Evolutionary conservation across 2,888 invertebrate species (phyloP).

Genomic region (Antheraea assamensis): DNA sequence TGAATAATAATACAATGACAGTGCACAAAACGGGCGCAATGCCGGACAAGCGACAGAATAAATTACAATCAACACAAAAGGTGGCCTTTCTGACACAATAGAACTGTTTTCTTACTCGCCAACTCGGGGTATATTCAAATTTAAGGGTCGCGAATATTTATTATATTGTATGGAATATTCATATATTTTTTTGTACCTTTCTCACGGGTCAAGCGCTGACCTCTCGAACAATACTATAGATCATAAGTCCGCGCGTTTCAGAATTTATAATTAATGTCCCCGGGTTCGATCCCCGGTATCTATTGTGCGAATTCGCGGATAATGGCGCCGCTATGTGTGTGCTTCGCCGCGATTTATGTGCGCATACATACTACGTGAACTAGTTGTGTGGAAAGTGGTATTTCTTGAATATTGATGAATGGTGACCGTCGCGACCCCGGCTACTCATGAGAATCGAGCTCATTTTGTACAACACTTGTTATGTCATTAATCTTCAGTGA

Average conservation of each 20-base stretch:
- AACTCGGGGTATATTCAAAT: slow-evolving; percentile 77
- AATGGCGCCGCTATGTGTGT: slow-evolving; percentile 61
- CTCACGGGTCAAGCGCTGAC: slow-evolving; percentile 81
- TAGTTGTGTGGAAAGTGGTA: slow-evolving; percentile 69
- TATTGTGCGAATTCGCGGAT: slow-evolving; percentile 71
- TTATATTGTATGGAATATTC: slow-evolving; percentile 43
- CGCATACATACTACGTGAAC: slow-evolving; percentile 55
- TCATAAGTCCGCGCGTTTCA: slow-evolving; percentile 58
- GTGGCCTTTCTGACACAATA: slow-evolving; percentile 55
- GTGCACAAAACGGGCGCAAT: slow-evolving; percentile 40
- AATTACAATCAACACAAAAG: slow-evolving; percentile 67
- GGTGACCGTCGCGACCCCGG: slow-evolving; percentile 36
- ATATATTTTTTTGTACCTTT: slow-evolving; percentile 53
- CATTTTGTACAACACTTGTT: slow-evolving; percentile 57
- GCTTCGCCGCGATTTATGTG: slow-evolving; percentile 62
- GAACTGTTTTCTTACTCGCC: slow-evolving; percentile 67
- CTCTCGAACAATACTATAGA: slow-evolving; percentile 68
- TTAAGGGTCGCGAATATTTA: slow-evolving; percentile 73
- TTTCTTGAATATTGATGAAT: slow-evolving; percentile 79
- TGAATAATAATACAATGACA: slow-evolving; percentile 74
- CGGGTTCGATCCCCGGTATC: slow-evolving; percentile 43
- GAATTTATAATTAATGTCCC: slow-evolving; percentile 79
- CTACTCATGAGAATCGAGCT: slow-evolving; percentile 61
- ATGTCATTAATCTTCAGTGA: slow-evolving; percentile 62
- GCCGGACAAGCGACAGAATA: slow-evolving; percentile 63